Percentiles rank a stretch among this genome's conserved stretches.
Conservation (phyloP, 2,888 invertebrate genomes). For the Empis stercorea region DNA sequence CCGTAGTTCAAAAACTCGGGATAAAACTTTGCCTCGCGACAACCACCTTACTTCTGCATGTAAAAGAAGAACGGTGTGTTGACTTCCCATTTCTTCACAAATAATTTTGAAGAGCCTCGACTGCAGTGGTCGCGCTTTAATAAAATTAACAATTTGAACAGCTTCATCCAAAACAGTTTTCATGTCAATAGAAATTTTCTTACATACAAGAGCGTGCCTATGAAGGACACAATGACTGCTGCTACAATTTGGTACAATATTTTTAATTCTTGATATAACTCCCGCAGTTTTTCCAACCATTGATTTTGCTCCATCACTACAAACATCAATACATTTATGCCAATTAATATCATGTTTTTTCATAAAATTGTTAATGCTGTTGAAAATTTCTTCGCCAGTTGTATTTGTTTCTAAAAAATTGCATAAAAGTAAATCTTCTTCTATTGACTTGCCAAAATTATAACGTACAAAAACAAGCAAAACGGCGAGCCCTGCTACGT, state of each 20-base stretch:
- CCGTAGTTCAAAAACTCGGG: neutral
- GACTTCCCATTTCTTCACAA: slow-evolving; percentile 1
- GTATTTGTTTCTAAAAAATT: slow-evolving; percentile 4
- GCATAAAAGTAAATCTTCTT: slow-evolving; percentile 10
- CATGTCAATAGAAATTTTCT: slow-evolving; percentile 4
- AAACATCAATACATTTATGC: slow-evolving; percentile 6
- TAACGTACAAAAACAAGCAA: too few species aligned
- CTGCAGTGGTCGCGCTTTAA: slow-evolving; percentile 1
- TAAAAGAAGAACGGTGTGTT: neutral
- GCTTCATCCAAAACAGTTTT: slow-evolving; percentile 7
- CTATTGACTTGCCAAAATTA: neutral
- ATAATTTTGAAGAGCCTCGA: neutral
- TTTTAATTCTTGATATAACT: slow-evolving; percentile 7
- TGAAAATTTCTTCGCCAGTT: slow-evolving; percentile 7
- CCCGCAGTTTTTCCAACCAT: slow-evolving; percentile 6
- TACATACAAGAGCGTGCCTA: slow-evolving; percentile 2
- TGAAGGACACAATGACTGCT: slow-evolving; percentile 7
- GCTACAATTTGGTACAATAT: slow-evolving; percentile 7
- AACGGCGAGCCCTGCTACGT: slow-evolving; percentile 8
- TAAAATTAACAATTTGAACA: slow-evolving; percentile 6
- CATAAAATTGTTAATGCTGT: slow-evolving; percentile 7
- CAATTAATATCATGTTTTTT: slow-evolving; percentile 7
- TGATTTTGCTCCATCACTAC: slow-evolving; percentile 7
- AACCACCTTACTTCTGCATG: slow-evolving; percentile 1
- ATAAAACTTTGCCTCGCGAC: neutral